Percentiles rank a stretch among this genome's conserved stretches.
Evolutionary conservation across 2,113 vertebrate genomes (phyloP).

Genomic region (Alectura lathami): DNA sequence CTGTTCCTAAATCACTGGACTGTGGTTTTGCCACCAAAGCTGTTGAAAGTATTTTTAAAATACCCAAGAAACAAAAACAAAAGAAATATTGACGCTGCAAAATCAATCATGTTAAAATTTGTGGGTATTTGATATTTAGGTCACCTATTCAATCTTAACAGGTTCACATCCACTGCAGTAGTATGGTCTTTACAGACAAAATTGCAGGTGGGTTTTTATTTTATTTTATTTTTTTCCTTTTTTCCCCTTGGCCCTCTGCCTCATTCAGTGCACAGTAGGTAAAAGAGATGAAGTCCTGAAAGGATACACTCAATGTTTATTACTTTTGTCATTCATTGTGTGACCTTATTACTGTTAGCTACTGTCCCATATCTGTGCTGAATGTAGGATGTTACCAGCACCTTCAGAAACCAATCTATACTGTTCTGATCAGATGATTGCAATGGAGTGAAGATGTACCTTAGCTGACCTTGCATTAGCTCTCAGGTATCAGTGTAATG

Average conservation of each 20-base stretch:
- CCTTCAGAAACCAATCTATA: not conserved
- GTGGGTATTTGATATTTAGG: not conserved
- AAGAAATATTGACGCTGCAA: not conserved
- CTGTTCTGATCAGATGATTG: not conserved
- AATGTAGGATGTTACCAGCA: not conserved
- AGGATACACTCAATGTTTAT: not conserved
- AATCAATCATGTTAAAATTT: not conserved
- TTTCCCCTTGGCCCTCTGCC: not conserved
- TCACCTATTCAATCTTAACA: not conserved
- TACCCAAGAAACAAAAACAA: not conserved
- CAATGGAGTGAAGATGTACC: accelerated
- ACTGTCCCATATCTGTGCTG: not conserved
- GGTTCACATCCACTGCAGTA: not conserved
- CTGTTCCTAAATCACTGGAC: not conserved
- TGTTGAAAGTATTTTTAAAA: not conserved
- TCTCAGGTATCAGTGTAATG: not conserved
- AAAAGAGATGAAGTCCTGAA: not conserved
- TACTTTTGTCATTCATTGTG: not conserved
- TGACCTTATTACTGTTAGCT: not conserved
- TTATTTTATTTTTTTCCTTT: too few species aligned
- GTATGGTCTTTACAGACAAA: not conserved
- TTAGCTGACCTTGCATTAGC: not conserved
- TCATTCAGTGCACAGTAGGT: not conserved
- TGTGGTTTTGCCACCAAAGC: not conserved
- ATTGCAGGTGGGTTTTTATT: not conserved